Evolutionary conservation across 2,797 vertebrate genomes (phyloP).

Genomic region (Morelia viridis): DNA sequence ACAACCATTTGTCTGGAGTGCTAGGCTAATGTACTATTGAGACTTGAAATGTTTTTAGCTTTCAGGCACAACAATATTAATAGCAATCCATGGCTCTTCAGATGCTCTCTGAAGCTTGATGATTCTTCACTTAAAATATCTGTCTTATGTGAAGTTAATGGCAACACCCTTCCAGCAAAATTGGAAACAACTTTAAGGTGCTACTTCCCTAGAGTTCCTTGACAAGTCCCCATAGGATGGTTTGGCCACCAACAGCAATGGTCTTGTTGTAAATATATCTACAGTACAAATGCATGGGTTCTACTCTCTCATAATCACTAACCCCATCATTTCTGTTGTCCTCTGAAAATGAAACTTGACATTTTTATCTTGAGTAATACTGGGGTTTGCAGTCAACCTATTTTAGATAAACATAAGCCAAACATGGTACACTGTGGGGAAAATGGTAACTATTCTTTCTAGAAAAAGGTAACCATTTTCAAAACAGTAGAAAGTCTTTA

Average conservation of each 20-base stretch:
- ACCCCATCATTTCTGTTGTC: conserved; percentile 4
- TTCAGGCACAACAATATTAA: conserved; percentile 23
- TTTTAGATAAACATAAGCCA: neutral
- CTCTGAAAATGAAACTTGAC: conserved; percentile 6
- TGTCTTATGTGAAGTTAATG: neutral
- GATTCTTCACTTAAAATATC: conserved; percentile 3
- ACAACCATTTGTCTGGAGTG: conserved; percentile 7
- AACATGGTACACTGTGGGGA: neutral
- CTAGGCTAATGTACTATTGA: neutral
- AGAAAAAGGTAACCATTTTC: neutral
- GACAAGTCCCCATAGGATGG: neutral
- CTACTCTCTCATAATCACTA: neutral
- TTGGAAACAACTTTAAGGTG: neutral
- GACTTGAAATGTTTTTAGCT: conserved; percentile 14
- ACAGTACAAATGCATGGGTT: neutral
- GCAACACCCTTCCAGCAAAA: neutral
- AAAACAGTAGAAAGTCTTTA: neutral
- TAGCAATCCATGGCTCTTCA: neutral
- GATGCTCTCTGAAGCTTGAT: conserved; percentile 17
- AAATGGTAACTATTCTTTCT: neutral
- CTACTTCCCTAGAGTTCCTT: neutral
- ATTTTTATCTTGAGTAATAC: neutral
- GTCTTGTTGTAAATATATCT: neutral
- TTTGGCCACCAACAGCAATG: neutral
- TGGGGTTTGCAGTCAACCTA: conserved; percentile 15